Percentiles rank a stretch among this genome's conserved stretches.
Conservation (phyloP, 2,888 invertebrate species). For the Aspidiotus destructor region DNA sequence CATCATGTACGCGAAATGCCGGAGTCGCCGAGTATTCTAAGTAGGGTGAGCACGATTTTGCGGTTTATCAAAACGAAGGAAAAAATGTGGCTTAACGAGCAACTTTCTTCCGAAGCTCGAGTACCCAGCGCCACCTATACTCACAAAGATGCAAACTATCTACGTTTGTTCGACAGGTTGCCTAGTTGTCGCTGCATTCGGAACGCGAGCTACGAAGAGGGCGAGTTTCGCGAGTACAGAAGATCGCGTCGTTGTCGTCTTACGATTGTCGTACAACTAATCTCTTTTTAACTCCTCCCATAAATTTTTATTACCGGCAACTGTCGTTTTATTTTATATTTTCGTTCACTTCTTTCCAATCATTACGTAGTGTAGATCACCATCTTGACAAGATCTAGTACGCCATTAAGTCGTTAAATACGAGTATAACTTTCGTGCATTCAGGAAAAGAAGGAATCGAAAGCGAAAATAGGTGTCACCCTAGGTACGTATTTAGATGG, state of each 20-base stretch:
- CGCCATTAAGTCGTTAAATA: constrained; percentile 18
- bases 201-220: background rate
- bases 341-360: constrained; percentile 20
- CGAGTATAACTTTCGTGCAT: no score
- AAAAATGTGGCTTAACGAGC: no score
- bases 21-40: no score
- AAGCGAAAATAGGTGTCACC: no score
- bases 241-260: background rate
- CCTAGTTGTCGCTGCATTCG: constrained; percentile 2
- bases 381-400: constrained; percentile 21
- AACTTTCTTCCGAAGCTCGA: background rate
- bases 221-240: background rate
- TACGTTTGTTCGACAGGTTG: background rate
- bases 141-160: background rate
- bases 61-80: no score
- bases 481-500: no score
- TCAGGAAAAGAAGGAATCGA: no score
- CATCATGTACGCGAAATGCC: no score
- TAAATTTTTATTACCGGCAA: constrained; percentile 28
- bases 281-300: constrained; percentile 23
- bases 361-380: constrained; percentile 17
- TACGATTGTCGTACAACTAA: no score
- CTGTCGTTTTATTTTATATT: constrained; percentile 19
- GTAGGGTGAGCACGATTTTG: no score
- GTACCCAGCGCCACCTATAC: background rate